phyloP scores from a whole-genome alignment of 2,888 invertebrate genomes.

The Macroteleia sp. region DNA sequence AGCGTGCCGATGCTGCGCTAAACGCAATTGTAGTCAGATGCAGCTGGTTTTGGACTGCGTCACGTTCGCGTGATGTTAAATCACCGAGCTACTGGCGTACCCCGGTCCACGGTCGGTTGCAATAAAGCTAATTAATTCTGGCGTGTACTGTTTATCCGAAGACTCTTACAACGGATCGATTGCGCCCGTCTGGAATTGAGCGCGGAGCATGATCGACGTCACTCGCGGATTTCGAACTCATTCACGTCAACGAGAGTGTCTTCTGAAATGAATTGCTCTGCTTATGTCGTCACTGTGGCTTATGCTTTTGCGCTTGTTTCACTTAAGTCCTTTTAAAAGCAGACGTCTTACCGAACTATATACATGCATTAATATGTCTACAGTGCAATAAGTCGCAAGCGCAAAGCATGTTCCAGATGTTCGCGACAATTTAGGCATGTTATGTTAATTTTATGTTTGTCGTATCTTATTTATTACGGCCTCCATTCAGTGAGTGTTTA shows the following conservation, averaged over 20 bases:
- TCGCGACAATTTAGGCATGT: too few relatives aligned
- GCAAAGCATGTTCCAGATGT: too few relatives aligned
- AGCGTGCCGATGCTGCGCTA: slow-evolving; percentile 16
- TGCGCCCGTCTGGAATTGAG: slow-evolving; percentile 35
- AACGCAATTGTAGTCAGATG: slow-evolving; percentile 50
- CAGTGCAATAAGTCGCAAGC: too few relatives aligned
- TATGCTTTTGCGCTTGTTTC: slow-evolving; percentile 10
- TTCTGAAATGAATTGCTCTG: slow-evolving; percentile 11
- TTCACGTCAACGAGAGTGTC: not conserved
- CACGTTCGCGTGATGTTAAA: slow-evolving; percentile 48
- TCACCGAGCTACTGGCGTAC: slow-evolving; percentile 4
- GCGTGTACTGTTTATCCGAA: slow-evolving; percentile 31
- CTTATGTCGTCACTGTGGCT: slow-evolving; percentile 19
- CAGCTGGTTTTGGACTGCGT: slow-evolving; percentile 46
- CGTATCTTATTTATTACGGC: too few relatives aligned
- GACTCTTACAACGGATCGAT: slow-evolving; percentile 36
- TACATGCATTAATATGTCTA: not conserved
- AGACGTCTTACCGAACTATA: not conserved
- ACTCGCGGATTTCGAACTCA: slow-evolving; percentile 21
- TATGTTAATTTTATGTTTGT: too few relatives aligned
- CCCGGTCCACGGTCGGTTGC: slow-evolving; percentile 30
- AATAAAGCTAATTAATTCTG: slow-evolving; percentile 53
- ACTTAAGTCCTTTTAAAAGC: slow-evolving; percentile 12
- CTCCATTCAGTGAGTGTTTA: too few relatives aligned
- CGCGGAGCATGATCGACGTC: slow-evolving; percentile 16